Evolutionary conservation across 64 coral and sea anemone genomes (phyloP), one percentile per base, ranked within the genome.

Genomic region (Stylophora pistillata): DNA sequence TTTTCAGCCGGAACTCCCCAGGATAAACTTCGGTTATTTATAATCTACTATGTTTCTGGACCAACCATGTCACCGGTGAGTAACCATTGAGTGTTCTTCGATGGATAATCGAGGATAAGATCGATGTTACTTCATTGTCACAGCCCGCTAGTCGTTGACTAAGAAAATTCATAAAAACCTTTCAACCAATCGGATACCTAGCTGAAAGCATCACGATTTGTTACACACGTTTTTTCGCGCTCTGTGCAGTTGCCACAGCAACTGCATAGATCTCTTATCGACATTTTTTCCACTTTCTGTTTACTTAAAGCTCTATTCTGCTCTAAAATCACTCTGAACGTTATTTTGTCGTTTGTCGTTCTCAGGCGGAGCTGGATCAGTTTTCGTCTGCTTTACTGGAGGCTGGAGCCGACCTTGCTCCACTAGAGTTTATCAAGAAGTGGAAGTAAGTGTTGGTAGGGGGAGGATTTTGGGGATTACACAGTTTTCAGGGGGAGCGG

Each of bases 1-100:
- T 77, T 74, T 80, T 23, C 52, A 99, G 97, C 93, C 87, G 97
- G 97, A 9, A 95, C 97, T 52, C 86, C 97, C 53, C 82, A 99
- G 58, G 97, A 99, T 73, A 99, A 99, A 86, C 90, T 99, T 26
- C 75, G 97, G 37, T 76, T 99, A 28, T 99, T 99, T 95, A 95
- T 99, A 56, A 99, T 99, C 15, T 99, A 95, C 41, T 99, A 87
- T 56, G 91, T 99, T 37, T 99, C 97, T 69, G 97, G 97, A 85
- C 90, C 93, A 7, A 81, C 82, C 1, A 95, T 99, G 97, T 99
- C 97, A 23, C 57, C 97, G 21, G 97, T 99, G 72, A 93, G 97
- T 10, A 62, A 1, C 15, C 10, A 55, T 12, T 37, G 58, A 59
- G 21, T 59, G 58, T 14, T 82, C 20, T 82, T 56, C 21, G 1